Evolutionary conservation across 2,888 invertebrate genomes (phyloP).

Genomic region (Andrena dorsata): DNA sequence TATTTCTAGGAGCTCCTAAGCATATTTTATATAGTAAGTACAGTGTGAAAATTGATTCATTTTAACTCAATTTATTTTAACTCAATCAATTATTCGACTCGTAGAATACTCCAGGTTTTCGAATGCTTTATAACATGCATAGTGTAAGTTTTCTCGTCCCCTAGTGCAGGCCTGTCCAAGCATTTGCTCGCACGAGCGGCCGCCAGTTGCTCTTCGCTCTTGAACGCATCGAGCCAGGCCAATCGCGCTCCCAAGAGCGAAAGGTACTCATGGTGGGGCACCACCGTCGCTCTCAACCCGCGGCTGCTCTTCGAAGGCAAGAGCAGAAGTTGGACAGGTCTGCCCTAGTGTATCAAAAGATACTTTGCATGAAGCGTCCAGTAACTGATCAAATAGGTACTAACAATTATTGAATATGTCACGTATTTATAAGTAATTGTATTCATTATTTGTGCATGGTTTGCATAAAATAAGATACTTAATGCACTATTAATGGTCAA

Average conservation of each 20-base stretch:
- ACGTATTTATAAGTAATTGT: slow-evolving; percentile 4
- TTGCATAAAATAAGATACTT: slow-evolving; percentile 14
- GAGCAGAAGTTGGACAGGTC: background rate
- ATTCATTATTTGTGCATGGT: slow-evolving; percentile 29
- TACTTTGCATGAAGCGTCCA: slow-evolving; percentile 44
- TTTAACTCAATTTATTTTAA: slow-evolving; percentile 11
- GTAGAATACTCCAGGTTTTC: slow-evolving; percentile 21
- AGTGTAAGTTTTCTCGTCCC: background rate
- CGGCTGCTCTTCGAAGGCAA: no score
- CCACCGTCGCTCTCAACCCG: no score
- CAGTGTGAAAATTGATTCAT: slow-evolving; percentile 53
- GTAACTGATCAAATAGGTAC: background rate
- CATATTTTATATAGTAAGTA: slow-evolving; percentile 84
- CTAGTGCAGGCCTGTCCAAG: no score
- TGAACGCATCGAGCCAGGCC: no score
- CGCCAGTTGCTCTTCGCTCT: no score
- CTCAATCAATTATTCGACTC: slow-evolving; percentile 16
- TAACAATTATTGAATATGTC: background rate
- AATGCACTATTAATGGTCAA: slow-evolving; percentile 6
- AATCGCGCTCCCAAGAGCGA: no score
- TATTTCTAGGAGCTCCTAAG: slow-evolving; percentile 83
- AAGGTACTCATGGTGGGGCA: no score
- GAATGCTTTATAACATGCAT: slow-evolving; percentile 31
- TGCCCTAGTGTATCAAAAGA: background rate
- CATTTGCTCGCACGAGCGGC: no score